phyloP scores from a whole-genome alignment of 2,113 vertebrate genomes.

The Sturnira hondurensis region DNA sequence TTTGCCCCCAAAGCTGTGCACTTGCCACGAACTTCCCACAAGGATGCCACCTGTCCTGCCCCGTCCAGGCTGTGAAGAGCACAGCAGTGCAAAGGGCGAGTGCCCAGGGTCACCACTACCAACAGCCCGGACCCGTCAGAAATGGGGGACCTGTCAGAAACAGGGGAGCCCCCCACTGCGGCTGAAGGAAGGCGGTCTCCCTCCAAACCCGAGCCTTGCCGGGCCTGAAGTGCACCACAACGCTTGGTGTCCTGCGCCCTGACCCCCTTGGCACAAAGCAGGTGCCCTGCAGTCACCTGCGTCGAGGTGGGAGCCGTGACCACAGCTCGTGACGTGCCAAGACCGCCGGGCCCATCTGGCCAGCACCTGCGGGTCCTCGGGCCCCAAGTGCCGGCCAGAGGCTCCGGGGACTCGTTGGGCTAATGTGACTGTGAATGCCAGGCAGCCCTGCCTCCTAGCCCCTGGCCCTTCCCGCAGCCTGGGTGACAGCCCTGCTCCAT shows the following conservation, averaged over 20 bases:
- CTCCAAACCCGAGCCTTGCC: not conserved
- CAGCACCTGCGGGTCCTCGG: not conserved
- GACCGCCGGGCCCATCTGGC: not conserved
- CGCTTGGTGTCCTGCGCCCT: not conserved
- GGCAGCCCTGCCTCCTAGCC: not conserved
- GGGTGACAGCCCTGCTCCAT: conserved; percentile 64
- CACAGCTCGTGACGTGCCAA: rapidly evolving
- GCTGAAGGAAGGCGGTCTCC: not conserved
- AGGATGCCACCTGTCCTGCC: not conserved
- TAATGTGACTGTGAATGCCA: not conserved
- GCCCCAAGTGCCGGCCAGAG: rapidly evolving
- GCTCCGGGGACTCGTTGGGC: not conserved
- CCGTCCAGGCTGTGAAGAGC: rapidly evolving
- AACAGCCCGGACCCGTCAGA: rapidly evolving
- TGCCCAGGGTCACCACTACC: not conserved
- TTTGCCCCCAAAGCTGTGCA: rapidly evolving
- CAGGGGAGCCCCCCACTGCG: rapidly evolving
- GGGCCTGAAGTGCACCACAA: not conserved
- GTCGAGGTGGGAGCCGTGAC: not conserved
- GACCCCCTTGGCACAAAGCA: rapidly evolving
- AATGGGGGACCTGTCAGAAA: rapidly evolving
- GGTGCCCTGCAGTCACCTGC: not conserved
- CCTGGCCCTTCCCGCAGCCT: conserved; percentile 1
- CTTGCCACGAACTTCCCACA: not conserved
- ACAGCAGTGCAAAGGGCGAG: not conserved